Base-by-base conservation (phyloP, 2,888 invertebrate species). In the Trichopoda pennipes region DNA sequence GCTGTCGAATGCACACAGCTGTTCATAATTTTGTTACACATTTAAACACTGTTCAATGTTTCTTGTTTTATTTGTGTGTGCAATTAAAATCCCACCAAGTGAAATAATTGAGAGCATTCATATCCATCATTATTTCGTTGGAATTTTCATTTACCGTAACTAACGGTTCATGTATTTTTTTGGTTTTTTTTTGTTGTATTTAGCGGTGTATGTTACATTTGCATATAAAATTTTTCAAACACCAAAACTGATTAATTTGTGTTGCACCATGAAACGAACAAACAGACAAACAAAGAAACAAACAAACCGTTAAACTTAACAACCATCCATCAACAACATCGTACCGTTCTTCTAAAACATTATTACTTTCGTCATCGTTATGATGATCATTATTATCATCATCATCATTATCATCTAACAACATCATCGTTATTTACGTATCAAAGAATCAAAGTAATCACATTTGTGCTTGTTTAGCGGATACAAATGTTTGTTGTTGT, bases 161-260 rank as follows among this genome's bases (percentile, higher is more conserved):
- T 38, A 49, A 74, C 21, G 28, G 19, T 19, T 63, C 42, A 21
- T 38, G 17, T 35, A 53, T 42, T 42, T 51, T 51, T n/a, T n/a
- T n/a, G n/a, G n/a, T n/a, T n/a, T n/a, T n/a, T n/a, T n/a, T n/a
- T n/a, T n/a, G n/a, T n/a, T 44, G 10, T 49, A 21, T 16, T 9
- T 56, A 12, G 38, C 3, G 21, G 53, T 53, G 12, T 55, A 38
- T 21, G 51, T 66, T 73, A 47, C 70, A 75, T 75, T 75, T 82
- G 66, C 75, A 79, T 78, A 72, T 58, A 51, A 75, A 82, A 79
- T 75, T 16, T 28, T 61, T 51, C 66, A 79, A 75, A 82, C 66
- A 82, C 82, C 75, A 78, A 70, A 78, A 75, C 69, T 72, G 79
- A 79, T 82, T 82, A 79, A 82, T 79, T 75, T 79, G 75, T 82